Conservation (phyloP, 1,140 invertebrate species). For the Pseudomyrmex pallidus region DNA sequence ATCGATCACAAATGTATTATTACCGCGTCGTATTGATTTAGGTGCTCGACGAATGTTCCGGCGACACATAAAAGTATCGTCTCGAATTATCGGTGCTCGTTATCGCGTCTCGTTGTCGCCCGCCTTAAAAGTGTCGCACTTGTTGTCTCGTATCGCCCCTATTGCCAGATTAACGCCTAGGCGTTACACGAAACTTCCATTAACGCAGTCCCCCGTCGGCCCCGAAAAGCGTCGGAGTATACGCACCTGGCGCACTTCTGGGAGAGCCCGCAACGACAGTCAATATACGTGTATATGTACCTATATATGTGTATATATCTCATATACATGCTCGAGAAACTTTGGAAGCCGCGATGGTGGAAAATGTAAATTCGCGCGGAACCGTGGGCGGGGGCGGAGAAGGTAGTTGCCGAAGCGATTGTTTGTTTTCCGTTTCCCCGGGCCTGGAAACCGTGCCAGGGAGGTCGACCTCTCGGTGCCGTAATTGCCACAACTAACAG, state of each 20-base stretch:
- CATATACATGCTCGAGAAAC: constrained; percentile 12
- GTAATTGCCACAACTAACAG: constrained; percentile 19
- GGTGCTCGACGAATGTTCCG: constrained; percentile 21
- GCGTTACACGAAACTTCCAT: constrained; percentile 81
- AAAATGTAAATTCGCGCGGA: constrained; percentile 69
- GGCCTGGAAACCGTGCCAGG: constrained; percentile 21
- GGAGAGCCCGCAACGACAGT: constrained; percentile 24
- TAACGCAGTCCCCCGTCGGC: constrained; percentile 75
- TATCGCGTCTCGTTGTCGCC: background rate
- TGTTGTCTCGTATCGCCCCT: constrained; percentile 46
- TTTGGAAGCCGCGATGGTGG: constrained; percentile 23
- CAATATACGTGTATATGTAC: background rate
- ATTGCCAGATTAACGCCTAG: constrained; percentile 69
- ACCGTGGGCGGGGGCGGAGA: background rate
- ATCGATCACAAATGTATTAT: constrained; percentile 20
- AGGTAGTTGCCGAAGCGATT: constrained; percentile 11
- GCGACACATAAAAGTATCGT: constrained; percentile 21
- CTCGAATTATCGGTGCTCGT: background rate
- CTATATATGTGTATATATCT: too few relatives aligned
- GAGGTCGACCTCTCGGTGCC: background rate
- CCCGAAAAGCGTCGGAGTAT: constrained; percentile 67
- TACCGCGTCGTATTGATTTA: constrained; percentile 43
- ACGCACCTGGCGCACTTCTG: constrained; percentile 75
- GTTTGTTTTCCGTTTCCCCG: constrained; percentile 38
- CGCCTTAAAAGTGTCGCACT: constrained; percentile 64